These are phyloP conservation scores for Ornithorhynchus anatinus DNA, from an alignment of 2,113 vertebrate genomes.

Conservation along the genomic window DNA sequence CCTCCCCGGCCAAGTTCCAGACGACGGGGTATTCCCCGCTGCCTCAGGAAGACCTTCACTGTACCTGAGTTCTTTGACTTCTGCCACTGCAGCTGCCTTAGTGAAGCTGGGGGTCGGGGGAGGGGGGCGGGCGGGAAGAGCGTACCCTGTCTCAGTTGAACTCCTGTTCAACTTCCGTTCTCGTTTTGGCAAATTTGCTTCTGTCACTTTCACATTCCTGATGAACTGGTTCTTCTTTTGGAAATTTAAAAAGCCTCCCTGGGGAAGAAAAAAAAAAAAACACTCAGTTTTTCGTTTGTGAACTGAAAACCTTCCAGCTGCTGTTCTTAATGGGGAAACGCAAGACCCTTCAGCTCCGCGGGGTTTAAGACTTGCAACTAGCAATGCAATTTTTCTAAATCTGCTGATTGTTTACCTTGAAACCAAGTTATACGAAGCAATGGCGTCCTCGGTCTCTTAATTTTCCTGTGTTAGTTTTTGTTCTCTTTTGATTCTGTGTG, in stretches of 20 bases:
- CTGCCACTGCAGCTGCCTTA: conserved; percentile 53
- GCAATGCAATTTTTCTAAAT: conserved; percentile 86
- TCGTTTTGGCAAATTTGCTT: conserved; percentile 29
- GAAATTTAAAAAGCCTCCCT: conserved; percentile 67
- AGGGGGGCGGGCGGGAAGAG: not conserved
- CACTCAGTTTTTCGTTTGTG: conserved; percentile 54
- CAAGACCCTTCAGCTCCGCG: conserved; percentile 58
- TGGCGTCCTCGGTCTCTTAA: conserved; percentile 55
- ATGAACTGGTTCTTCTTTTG: not conserved
- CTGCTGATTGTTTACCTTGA: conserved; percentile 73
- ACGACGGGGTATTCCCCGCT: conserved; percentile 17
- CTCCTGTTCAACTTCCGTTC: not conserved
- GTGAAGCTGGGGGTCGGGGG: not conserved
- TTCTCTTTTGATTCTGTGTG: conserved; percentile 65
- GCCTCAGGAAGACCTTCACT: conserved; percentile 51
- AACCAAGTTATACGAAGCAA: conserved; percentile 55
- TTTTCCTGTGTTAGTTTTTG: conserved; percentile 53
- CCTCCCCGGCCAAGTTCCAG: not conserved
- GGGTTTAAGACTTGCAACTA: conserved; percentile 77
- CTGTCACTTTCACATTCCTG: conserved; percentile 45
- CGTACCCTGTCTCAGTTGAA: conserved; percentile 25
- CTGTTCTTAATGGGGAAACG: conserved; percentile 32
- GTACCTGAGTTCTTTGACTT: conserved; percentile 38
- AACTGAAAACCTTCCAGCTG: conserved; percentile 47
- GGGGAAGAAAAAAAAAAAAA: too few species aligned